Base-by-base conservation (phyloP, 2,888 invertebrate species). In the Rhogogaster chlorosoma region DNA sequence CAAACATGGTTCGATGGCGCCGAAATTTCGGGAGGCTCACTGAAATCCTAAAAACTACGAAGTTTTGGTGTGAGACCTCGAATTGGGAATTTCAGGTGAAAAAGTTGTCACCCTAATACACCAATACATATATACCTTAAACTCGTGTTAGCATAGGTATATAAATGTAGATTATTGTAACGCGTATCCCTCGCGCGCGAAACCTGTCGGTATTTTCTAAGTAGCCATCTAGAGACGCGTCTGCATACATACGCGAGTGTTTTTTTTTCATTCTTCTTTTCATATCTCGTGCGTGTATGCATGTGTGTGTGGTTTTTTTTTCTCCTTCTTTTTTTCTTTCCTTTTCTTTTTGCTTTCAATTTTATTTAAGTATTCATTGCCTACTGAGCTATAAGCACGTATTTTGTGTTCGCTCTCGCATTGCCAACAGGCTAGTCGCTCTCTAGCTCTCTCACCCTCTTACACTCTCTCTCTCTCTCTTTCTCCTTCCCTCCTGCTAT, bases 211-310 rank as follows among this genome's bases (percentile, higher is more conserved):
- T 32, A 73, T 73, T 42, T 90, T 89, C 90, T 91, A 91, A 92
- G 90, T 92, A 91, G 90, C 92, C 89, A 91, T 92, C 91, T 90
- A 90, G 89, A 89, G 86, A 87, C 87, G 53, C 53, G 86, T 87
- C 86, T 86, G 87, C 88, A 87, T 88, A 86, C 82, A 84, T 87
- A 88, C 86, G 88, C 84, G 87, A 88, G 84, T 86, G 84, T 84
- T 85, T 73, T 84, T 84, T 53, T 45, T 75, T 18, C 57, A 82
- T 84, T 64, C 53, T 75, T 75, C 70, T 85, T 29, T 75, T 57
- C 84, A 61, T 77, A 73, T 36, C 49, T 86, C 22, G 75, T 45
- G 12, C 12, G 42, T 42, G 10, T 42, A 22, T 88, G n/a, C n/a
- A n/a, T n/a, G 75, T 45, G 12, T 2, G 42, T 42, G 10, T 42